Conservation (phyloP, 2,888 invertebrate species). For the Cyclophora punctaria region DNA sequence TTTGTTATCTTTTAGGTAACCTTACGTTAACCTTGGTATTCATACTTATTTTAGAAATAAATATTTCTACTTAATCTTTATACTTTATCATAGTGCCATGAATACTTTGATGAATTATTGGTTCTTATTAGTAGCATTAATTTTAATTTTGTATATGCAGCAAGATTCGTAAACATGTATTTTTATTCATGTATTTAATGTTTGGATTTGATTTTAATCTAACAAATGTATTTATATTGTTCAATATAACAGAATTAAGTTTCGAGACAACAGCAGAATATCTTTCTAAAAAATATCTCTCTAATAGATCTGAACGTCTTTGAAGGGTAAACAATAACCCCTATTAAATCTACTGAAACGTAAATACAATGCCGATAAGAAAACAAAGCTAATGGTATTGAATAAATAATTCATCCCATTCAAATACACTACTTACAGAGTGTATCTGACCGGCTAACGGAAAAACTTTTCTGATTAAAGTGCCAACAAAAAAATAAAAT, state of each 20-base stretch:
- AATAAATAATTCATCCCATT: conserved; percentile 39
- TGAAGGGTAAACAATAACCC: conserved; percentile 10
- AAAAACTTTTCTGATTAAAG: conserved; percentile 61
- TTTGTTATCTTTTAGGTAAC: background rate
- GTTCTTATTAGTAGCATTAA: no score
- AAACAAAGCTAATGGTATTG: conserved; percentile 22
- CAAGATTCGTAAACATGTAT: no score
- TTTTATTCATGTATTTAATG: no score
- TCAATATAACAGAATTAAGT: background rate
- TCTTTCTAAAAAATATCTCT: no score
- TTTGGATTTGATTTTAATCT: background rate
- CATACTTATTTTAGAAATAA: no score
- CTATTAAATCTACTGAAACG: conserved; percentile 10
- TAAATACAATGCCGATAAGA: conserved; percentile 11
- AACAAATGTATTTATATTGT: background rate
- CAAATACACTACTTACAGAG: conserved; percentile 43
- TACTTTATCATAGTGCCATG: no score
- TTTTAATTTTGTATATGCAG: no score
- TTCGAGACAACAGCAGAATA: background rate
- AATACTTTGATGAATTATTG: no score
- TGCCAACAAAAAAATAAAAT: conserved; percentile 52
- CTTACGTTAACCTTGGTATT: no score
- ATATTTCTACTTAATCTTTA: no score
- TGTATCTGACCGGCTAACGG: conserved; percentile 31
- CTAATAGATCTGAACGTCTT: no score